These are phyloP conservation scores for Dicentrarchus labrax DNA, from an alignment of 2,113 vertebrate species.

Conservation along the genomic window DNA sequence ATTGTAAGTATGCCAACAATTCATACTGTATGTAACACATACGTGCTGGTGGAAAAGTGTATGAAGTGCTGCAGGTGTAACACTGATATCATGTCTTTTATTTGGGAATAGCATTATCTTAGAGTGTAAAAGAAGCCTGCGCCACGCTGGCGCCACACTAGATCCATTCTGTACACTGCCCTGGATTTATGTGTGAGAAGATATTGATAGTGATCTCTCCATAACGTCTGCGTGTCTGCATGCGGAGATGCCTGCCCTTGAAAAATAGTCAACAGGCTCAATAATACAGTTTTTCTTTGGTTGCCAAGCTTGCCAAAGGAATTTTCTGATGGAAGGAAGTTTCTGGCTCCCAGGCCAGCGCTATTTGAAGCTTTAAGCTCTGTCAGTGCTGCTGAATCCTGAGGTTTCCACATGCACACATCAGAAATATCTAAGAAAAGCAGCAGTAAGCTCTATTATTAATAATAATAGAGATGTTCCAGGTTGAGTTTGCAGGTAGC, in stretches of 20 bases:
- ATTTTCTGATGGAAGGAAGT: conserved; percentile 36
- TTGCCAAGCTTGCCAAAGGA: conserved; percentile 15
- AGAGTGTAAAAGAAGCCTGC: conserved; percentile 7
- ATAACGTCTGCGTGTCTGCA: neutral
- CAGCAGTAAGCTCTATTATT: neutral
- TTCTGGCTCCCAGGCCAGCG: conserved; percentile 17
- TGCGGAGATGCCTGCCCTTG: conserved; percentile 21
- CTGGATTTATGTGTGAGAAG: conserved; percentile 10
- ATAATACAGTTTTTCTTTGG: conserved; percentile 19
- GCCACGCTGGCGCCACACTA: neutral
- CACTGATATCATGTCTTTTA: neutral
- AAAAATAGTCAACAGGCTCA: conserved; percentile 32
- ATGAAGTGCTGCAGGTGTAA: neutral
- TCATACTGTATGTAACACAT: neutral
- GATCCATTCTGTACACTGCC: neutral
- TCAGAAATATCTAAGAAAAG: neutral
- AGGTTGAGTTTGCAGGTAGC: neutral
- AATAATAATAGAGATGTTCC: neutral
- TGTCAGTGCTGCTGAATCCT: neutral
- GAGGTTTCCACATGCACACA: conserved; percentile 1
- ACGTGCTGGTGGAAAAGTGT: neutral
- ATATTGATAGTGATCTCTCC: conserved; percentile 9
- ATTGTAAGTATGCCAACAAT: neutral
- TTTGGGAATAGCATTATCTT: conserved; percentile 5
- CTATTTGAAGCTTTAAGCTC: conserved; percentile 2